Conservation (phyloP, 2,113 vertebrate genomes). For the Nymphicus hollandicus region DNA sequence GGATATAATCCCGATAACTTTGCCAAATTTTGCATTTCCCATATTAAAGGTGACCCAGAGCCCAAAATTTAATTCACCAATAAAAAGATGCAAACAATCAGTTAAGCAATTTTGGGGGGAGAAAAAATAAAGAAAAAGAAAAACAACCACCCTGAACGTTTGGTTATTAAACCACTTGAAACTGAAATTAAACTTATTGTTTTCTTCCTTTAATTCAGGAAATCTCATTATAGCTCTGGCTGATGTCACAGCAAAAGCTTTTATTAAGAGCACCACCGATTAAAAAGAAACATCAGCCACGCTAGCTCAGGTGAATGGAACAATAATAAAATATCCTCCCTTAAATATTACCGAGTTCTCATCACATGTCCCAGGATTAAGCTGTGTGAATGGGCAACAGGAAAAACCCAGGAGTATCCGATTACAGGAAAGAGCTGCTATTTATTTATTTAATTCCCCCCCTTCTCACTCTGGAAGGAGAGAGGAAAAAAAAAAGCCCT, state of each 20-base stretch:
- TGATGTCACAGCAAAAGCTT: not conserved
- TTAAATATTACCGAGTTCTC: conserved; percentile 69
- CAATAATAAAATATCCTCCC: conserved; percentile 18
- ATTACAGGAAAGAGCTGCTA: conserved; percentile 91
- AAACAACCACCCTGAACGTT: not conserved
- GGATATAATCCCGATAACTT: not conserved
- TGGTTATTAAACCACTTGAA: not conserved
- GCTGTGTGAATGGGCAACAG: conserved; percentile 81
- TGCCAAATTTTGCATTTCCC: conserved; percentile 21
- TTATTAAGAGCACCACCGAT: not conserved
- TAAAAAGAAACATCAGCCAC: not conserved
- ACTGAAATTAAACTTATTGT: not conserved
- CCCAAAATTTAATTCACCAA: not conserved
- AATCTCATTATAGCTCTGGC: not conserved
- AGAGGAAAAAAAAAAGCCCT: conserved; percentile 41
- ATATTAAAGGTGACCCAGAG: not conserved
- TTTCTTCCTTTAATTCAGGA: not conserved
- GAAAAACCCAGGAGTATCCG: conserved; percentile 90
- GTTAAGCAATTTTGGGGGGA: not conserved
- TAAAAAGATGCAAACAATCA: not conserved
- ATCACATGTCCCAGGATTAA: conserved; percentile 80
- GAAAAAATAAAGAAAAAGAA: not conserved
- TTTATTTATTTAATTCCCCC: conserved; percentile 80
- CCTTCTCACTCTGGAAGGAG: not conserved
- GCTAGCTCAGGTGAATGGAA: conserved; percentile 39